phyloP scores from a whole-genome alignment of 2,888 invertebrate genomes.

The Aleiodes testaceus region DNA sequence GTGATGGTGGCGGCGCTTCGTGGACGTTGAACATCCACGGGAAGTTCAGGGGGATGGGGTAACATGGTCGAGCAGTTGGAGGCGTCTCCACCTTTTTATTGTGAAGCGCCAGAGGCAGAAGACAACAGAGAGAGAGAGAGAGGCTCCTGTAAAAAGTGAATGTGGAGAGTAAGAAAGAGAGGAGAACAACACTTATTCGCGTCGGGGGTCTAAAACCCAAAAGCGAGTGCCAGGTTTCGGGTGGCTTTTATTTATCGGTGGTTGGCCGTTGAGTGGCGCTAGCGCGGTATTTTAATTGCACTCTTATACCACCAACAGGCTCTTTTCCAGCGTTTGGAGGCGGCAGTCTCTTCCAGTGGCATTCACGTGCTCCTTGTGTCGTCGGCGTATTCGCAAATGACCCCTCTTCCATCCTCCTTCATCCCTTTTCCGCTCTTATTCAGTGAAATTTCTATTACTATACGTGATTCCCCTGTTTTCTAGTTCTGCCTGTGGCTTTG shows the following conservation, averaged over 20 bases:
- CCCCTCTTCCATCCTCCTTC: slow-evolving; percentile 53
- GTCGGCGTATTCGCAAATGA: slow-evolving; percentile 61
- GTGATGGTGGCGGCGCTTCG: slow-evolving; percentile 45
- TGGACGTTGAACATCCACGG: slow-evolving; percentile 37
- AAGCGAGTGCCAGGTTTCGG: slow-evolving; percentile 59
- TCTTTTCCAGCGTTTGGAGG: slow-evolving; percentile 41
- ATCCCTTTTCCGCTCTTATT: slow-evolving; percentile 13
- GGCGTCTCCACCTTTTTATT: slow-evolving; percentile 70
- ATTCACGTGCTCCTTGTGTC: slow-evolving; percentile 50
- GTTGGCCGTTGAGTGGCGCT: slow-evolving; percentile 72
- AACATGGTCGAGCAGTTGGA: slow-evolving; percentile 61
- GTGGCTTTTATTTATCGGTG: slow-evolving; percentile 69
- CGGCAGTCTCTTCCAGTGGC: slow-evolving; percentile 46
- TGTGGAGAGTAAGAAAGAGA: slow-evolving; percentile 36
- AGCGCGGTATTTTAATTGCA: slow-evolving; percentile 73
- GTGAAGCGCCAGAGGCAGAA: slow-evolving; percentile 69
- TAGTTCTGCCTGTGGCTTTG: slow-evolving; percentile 21
- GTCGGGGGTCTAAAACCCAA: slow-evolving; percentile 33
- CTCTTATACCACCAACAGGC: slow-evolving; percentile 66
- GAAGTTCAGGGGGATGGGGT: slow-evolving; percentile 61
- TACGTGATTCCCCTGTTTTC: background rate
- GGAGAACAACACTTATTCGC: slow-evolving; percentile 15
- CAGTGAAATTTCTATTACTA: slow-evolving; percentile 3
- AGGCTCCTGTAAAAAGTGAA: slow-evolving; percentile 1
- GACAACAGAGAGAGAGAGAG: slow-evolving; percentile 52